Percentiles rank a stretch among this genome's conserved stretches.
These are phyloP conservation scores for Peromyscus eremicus DNA, from an alignment of 2,797 vertebrate genomes.

Conservation along the genomic window DNA sequence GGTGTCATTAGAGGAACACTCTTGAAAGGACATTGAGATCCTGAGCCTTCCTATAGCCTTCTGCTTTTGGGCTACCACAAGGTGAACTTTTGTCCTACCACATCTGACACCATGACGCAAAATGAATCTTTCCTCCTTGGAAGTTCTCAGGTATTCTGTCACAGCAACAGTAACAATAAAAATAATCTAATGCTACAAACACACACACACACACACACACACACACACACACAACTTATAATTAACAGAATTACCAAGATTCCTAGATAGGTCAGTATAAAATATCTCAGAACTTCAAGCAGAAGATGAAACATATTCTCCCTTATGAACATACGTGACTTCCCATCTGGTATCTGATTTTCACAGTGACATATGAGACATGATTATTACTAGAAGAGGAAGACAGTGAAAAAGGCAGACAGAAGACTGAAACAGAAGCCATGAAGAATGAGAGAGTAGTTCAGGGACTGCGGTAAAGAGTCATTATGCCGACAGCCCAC, in stretches of 20 bases:
- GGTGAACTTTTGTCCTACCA: not conserved
- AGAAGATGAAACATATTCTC: not conserved
- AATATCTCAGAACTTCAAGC: not conserved
- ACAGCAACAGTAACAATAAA: not conserved
- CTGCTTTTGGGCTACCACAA: not conserved
- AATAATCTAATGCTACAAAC: not conserved
- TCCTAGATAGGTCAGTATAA: not conserved
- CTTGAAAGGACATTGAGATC: not conserved
- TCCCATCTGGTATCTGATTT: not conserved
- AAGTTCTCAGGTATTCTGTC: not conserved
- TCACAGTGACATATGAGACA: not conserved
- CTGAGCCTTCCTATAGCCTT: not conserved
- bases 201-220: not conserved
- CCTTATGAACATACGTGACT: not conserved
- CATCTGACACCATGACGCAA: not conserved
- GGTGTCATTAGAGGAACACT: not conserved
- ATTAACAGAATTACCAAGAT: not conserved
- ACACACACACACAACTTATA: not conserved
- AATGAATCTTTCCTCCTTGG: not conserved
- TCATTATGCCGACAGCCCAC: not conserved
- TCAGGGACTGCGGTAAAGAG: not conserved
- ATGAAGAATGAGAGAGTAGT: not conserved
- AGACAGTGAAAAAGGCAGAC: not conserved
- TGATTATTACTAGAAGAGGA: not conserved
- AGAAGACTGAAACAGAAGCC: not conserved